Evolutionary conservation across 2,113 vertebrate species (phyloP).

Genomic region (Collichthys lucidus): DNA sequence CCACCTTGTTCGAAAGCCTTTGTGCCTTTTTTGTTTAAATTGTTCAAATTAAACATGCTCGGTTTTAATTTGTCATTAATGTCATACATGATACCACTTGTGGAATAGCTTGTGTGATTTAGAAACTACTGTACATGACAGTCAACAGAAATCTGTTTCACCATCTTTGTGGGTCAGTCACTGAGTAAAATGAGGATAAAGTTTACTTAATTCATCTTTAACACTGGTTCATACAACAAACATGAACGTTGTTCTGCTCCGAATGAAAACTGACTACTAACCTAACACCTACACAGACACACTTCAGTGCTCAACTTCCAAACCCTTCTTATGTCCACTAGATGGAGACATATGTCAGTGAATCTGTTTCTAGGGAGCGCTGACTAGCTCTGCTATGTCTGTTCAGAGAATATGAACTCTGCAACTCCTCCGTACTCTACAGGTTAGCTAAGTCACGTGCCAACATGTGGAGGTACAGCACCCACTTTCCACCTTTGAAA

Average conservation of each 20-base stretch:
- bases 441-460: constrained; percentile 22
- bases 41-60: neutral
- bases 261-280: neutral
- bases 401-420: neutral
- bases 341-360: constrained; percentile 48
- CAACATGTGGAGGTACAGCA: constrained; percentile 8
- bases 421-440: neutral
- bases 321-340: constrained; percentile 36
- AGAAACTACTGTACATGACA: neutral
- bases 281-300: neutral
- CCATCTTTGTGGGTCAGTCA: too few species aligned
- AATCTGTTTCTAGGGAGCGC: neutral
- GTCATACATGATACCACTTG: neutral
- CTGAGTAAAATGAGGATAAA: neutral
- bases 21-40: too few species aligned
- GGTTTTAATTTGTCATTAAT: neutral
- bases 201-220: neutral
- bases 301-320: neutral
- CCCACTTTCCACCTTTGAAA: constrained; percentile 11
- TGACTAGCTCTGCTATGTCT: neutral
- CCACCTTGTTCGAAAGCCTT: neutral
- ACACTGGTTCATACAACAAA: neutral
- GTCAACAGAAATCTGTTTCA: neutral
- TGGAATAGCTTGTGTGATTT: neutral
- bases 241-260: neutral